Conservation (phyloP, 2,113 vertebrate genomes). For the pig (Sus scrofa) region DNA sequence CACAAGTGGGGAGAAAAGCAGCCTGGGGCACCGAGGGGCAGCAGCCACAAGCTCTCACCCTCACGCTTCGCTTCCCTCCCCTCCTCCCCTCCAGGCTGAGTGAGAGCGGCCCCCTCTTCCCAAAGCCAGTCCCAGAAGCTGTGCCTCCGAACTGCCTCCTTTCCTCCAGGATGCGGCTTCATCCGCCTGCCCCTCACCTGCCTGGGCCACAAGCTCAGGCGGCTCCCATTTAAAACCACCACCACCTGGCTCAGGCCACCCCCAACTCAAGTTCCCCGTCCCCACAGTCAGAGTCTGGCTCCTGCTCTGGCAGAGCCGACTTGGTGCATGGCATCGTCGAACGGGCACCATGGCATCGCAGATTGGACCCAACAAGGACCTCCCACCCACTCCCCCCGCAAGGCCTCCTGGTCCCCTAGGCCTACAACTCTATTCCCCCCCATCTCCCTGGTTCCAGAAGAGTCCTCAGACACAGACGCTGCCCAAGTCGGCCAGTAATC, state of each 20-base stretch:
- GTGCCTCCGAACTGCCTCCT: neutral
- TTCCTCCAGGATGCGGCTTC: neutral
- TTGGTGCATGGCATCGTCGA: no score
- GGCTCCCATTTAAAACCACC: neutral
- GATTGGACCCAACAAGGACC: no score
- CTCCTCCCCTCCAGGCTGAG: neutral
- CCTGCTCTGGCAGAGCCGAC: neutral
- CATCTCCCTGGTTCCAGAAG: neutral
- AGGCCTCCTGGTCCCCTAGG: no score
- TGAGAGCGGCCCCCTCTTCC: neutral
- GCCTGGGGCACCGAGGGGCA: no score
- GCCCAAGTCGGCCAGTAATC: neutral
- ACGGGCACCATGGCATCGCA: no score
- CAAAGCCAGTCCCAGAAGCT: slow-evolving; percentile 4
- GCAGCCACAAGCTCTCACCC: neutral
- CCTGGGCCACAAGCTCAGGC: neutral
- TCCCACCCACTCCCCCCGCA: no score
- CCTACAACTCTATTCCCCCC: neutral
- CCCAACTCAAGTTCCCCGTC: neutral
- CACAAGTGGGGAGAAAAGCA: no score
- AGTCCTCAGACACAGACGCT: neutral
- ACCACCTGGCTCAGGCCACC: neutral
- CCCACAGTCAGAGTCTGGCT: neutral
- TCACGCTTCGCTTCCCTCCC: neutral
- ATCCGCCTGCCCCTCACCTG: neutral